These are phyloP conservation scores for Ceyx cyanopectus DNA, from an alignment of 2,113 vertebrate genomes.

Conservation along the genomic window DNA sequence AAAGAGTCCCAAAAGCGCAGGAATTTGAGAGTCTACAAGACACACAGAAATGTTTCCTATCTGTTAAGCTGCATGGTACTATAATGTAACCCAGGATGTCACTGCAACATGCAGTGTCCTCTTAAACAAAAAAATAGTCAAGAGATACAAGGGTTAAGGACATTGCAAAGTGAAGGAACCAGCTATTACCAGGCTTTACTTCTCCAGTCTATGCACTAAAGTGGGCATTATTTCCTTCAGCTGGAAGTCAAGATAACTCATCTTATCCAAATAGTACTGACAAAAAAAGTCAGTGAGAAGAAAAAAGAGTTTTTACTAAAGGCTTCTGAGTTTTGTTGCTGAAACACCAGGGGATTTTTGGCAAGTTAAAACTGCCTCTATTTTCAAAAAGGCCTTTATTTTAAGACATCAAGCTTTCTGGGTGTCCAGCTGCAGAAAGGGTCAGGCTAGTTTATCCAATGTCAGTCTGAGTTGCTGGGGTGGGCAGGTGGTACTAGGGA, in stretches of 20 bases:
- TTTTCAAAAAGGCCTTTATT: background rate
- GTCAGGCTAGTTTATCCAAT: background rate
- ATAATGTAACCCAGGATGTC: background rate
- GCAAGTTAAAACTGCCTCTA: background rate
- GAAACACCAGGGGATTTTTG: background rate
- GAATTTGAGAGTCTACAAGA: background rate
- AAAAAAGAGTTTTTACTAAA: background rate
- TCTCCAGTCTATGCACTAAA: background rate
- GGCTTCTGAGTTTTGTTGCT: background rate
- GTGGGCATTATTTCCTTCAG: background rate
- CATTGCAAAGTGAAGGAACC: background rate
- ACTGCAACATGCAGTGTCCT: background rate
- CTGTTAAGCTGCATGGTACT: background rate
- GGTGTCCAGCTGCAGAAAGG: background rate
- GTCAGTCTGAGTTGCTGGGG: background rate
- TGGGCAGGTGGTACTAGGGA: background rate
- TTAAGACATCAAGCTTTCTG: background rate
- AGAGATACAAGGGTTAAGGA: background rate
- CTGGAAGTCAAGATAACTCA: background rate
- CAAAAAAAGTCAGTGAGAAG: background rate
- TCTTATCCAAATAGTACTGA: background rate
- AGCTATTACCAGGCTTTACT: background rate
- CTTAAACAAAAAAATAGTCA: background rate
- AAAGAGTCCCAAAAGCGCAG: background rate
- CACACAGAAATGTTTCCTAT: background rate